Evolutionary conservation across 2,888 invertebrate genomes (phyloP).

Genomic region (Eristalinus aeneus): DNA sequence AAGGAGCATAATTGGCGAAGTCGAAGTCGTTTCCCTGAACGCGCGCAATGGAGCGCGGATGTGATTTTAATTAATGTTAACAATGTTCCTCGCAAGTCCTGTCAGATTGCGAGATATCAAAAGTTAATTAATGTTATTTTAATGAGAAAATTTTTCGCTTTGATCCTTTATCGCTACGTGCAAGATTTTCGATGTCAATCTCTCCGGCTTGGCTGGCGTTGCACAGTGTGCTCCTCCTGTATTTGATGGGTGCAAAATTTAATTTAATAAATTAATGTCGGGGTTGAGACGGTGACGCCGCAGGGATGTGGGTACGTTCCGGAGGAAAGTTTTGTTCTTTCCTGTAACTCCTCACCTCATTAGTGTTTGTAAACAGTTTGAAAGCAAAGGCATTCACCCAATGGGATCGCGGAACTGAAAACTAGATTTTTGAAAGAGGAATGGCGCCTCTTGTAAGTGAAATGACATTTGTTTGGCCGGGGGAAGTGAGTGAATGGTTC

Average conservation of each 20-base stretch:
- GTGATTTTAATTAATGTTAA: slow-evolving; percentile 63
- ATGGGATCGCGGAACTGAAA: background rate
- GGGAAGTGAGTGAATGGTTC: background rate
- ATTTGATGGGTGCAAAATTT: background rate
- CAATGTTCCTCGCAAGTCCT: slow-evolving; percentile 38
- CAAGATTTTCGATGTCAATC: slow-evolving; percentile 30
- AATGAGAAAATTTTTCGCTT: slow-evolving; percentile 45
- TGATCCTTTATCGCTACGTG: slow-evolving; percentile 29
- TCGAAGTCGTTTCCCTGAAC: background rate
- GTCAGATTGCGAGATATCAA: slow-evolving; percentile 26
- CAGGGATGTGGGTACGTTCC: background rate
- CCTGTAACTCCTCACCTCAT: background rate
- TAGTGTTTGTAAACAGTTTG: background rate
- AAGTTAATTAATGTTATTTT: slow-evolving; percentile 61
- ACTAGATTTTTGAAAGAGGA: background rate
- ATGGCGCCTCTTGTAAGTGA: background rate
- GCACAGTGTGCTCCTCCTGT: background rate
- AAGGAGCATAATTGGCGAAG: slow-evolving; percentile 8
- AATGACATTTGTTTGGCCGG: background rate
- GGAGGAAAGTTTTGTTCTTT: background rate
- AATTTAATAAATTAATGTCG: background rate
- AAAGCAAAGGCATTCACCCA: background rate
- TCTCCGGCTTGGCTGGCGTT: background rate
- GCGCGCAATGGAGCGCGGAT: slow-evolving; percentile 8
- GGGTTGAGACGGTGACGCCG: background rate